Evolutionary conservation across 1,140 invertebrate species (phyloP).

Genomic region (Ruditapes philippinarum): DNA sequence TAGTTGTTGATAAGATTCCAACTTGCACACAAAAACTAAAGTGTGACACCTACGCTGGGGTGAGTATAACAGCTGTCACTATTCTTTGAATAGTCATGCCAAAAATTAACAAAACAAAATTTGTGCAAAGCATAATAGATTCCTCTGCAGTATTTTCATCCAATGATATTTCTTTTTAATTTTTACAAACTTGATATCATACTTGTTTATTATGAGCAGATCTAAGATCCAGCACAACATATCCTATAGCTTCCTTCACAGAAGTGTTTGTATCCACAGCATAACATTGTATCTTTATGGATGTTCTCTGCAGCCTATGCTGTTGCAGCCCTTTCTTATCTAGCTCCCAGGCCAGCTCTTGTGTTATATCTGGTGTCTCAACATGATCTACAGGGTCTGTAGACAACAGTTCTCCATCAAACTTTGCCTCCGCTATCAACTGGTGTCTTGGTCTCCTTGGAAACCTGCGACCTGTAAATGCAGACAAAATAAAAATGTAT

Average conservation of each 20-base stretch:
- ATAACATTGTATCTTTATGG: constrained; percentile 88
- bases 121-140: too few species aligned
- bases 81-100: too few species aligned
- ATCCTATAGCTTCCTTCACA: constrained; percentile 87
- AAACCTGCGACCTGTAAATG: constrained; percentile 87
- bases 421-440: constrained; percentile 87
- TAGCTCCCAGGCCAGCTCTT: constrained; percentile 88
- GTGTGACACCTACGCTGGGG: too few species aligned
- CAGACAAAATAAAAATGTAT: too few species aligned
- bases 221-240: constrained; percentile 87
- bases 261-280: constrained; percentile 82
- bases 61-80: too few species aligned
- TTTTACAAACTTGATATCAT: too few species aligned
- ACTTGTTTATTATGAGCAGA: constrained; percentile 85
- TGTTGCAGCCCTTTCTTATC: constrained; percentile 87
- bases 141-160: too few species aligned
- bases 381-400: constrained; percentile 87
- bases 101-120: too few species aligned
- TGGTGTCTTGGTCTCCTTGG: constrained; percentile 84
- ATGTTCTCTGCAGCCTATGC: constrained; percentile 86
- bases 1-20: too few species aligned
- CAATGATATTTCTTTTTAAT: too few species aligned
- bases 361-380: constrained; percentile 86
- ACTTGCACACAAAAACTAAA: too few species aligned
- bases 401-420: constrained; percentile 87